Evolutionary conservation across 2,113 vertebrate species (phyloP).

Genomic region (Megalops atlanticus): DNA sequence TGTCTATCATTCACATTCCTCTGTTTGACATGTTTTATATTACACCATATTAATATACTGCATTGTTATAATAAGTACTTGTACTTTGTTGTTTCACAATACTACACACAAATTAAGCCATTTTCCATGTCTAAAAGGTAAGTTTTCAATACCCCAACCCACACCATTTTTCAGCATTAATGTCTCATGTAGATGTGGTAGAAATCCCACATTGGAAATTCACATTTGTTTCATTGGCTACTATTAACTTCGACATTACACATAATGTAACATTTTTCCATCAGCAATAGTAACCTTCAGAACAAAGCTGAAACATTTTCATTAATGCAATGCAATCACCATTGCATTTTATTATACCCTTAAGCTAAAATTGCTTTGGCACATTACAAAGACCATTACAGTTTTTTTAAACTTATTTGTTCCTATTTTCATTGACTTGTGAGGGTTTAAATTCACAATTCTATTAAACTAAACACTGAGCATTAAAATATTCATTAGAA

Average conservation of each 20-base stretch:
- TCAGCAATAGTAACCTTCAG: constrained; percentile 32
- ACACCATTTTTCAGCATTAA: not conserved
- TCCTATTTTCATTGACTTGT: constrained; percentile 37
- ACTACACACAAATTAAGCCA: no score
- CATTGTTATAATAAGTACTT: no score
- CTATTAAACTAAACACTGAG: constrained; percentile 56
- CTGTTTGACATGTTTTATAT: no score
- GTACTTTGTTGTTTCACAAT: no score
- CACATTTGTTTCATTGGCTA: constrained; percentile 7
- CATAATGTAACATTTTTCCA: constrained; percentile 10
- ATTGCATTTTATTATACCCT: constrained; percentile 48
- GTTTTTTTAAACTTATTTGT: constrained; percentile 34
- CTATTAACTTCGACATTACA: constrained; percentile 18
- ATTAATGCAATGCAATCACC: constrained; percentile 57
- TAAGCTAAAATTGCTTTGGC: constrained; percentile 61
- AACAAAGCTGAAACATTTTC: constrained; percentile 38
- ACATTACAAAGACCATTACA: constrained; percentile 48
- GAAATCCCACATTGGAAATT: not conserved
- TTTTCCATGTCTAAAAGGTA: no score
- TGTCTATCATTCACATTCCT: no score
- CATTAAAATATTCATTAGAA: constrained; percentile 56
- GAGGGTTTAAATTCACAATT: constrained; percentile 58
- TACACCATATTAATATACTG: not conserved
- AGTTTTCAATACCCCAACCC: no score
- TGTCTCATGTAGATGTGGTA: not conserved